Conservation (phyloP, 2,113 vertebrate species). For the Hylia prasina region DNA sequence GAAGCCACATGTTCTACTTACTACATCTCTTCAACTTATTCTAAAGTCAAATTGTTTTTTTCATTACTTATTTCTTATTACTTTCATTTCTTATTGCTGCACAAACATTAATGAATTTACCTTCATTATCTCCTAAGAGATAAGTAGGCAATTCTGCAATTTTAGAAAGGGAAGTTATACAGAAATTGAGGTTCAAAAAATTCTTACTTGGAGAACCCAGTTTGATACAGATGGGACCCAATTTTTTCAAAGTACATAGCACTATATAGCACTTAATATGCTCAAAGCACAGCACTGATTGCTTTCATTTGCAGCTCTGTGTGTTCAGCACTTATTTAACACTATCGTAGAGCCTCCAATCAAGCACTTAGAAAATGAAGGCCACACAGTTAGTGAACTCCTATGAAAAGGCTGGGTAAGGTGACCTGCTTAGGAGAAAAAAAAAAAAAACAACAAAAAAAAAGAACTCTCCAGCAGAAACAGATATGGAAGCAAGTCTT, state of each 20-base stretch:
- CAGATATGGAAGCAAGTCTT: background rate
- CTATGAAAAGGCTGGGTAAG: constrained; percentile 19
- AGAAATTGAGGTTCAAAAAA: constrained; percentile 24
- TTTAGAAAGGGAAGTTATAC: background rate
- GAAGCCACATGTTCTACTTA: background rate
- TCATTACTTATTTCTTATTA: constrained; percentile 18
- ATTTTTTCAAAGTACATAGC: constrained; percentile 55
- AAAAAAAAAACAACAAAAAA: background rate
- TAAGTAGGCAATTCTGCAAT: background rate
- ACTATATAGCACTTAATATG: constrained; percentile 56
- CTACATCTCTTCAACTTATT: background rate
- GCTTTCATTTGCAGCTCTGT: constrained; percentile 61
- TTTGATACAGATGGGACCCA: constrained; percentile 45
- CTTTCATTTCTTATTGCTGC: constrained; percentile 18
- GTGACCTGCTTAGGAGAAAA: constrained; percentile 8
- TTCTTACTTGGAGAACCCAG: background rate
- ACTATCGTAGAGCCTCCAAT: constrained; percentile 21
- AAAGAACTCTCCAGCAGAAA: background rate
- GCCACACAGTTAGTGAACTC: constrained; percentile 47
- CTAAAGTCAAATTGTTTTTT: background rate
- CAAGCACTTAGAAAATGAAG: constrained; percentile 57
- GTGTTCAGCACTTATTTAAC: constrained; percentile 60
- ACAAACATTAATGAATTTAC: constrained; percentile 34
- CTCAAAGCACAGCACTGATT: constrained; percentile 52
- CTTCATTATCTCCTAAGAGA: background rate